Evolutionary conservation across 2,113 vertebrate species (phyloP).

Genomic region (Etheostoma spectabile): DNA sequence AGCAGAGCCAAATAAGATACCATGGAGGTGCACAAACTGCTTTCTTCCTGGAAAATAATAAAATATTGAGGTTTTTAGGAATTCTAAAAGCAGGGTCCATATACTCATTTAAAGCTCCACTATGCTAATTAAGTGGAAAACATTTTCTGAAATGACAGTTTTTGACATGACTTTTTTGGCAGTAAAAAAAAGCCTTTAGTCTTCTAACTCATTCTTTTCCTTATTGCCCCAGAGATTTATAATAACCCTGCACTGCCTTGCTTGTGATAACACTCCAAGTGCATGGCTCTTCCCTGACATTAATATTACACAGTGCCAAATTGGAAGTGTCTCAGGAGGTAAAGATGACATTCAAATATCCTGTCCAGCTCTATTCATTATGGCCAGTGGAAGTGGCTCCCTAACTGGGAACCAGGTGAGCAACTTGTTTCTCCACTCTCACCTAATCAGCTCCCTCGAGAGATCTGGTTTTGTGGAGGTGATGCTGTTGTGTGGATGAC

Average conservation of each 20-base stretch:
- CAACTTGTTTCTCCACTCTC: constrained; percentile 51
- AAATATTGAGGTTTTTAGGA: constrained; percentile 12
- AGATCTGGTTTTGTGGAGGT: constrained; percentile 29
- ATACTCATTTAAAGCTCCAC: not conserved
- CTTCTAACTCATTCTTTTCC: constrained; percentile 17
- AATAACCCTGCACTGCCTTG: constrained; percentile 43
- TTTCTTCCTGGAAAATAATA: constrained; percentile 19
- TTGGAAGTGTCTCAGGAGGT: constrained; percentile 72
- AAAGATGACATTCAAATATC: constrained; percentile 77
- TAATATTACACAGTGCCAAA: constrained; percentile 71
- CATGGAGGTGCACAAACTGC: constrained; percentile 2
- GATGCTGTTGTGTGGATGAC: constrained; percentile 36
- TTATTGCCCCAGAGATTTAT: constrained; percentile 45
- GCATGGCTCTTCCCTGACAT: constrained; percentile 64
- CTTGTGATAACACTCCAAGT: constrained; percentile 57
- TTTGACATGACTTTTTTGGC: constrained; percentile 15
- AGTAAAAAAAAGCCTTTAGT: constrained; percentile 12
- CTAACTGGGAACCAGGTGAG: constrained; percentile 64
- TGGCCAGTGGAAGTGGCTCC: constrained; percentile 49
- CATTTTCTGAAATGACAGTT: not conserved
- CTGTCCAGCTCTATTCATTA: constrained; percentile 68
- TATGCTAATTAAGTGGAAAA: not conserved
- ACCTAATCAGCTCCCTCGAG: constrained; percentile 72
- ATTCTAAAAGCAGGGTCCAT: not conserved
- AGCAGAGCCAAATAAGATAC: constrained; percentile 52